phyloP scores from a whole-genome alignment of 2,797 vertebrate species.

The Esox lucius region DNA sequence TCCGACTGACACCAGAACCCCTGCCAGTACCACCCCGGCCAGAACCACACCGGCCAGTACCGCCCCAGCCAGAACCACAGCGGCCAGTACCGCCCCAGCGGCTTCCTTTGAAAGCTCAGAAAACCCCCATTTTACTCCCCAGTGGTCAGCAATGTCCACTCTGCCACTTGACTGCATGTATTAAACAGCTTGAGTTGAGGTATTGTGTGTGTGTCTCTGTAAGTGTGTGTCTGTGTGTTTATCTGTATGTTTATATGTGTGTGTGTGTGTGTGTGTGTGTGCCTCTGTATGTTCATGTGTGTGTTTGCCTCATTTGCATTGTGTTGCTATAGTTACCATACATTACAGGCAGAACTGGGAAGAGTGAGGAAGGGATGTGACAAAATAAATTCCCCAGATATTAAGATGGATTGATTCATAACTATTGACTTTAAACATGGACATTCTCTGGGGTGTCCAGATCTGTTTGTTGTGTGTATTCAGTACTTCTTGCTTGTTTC shows the following conservation, averaged over 20 bases:
- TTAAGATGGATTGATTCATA: background rate
- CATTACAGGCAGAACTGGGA: conserved; percentile 21
- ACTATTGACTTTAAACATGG: too few relatives aligned
- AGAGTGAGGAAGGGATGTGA: conserved; percentile 5
- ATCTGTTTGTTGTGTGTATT: background rate
- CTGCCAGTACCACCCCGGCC: conserved; percentile 59
- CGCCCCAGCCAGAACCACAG: conserved; percentile 60
- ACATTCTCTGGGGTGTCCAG: background rate
- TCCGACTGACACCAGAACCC: conserved; percentile 55
- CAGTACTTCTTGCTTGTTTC: background rate
- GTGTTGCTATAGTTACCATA: conserved; percentile 42
- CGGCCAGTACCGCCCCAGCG: conserved; percentile 65
- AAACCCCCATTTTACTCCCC: conserved; percentile 58
- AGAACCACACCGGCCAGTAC: conserved; percentile 61
- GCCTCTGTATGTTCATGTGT: background rate
- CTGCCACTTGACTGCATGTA: conserved; percentile 55
- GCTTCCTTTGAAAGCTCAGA: conserved; percentile 37
- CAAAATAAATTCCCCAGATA: background rate
- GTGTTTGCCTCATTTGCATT: conserved; percentile 32
- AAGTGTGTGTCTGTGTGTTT: background rate
- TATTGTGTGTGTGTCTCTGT: background rate
- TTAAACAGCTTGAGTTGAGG: conserved; percentile 42
- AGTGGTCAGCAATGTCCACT: conserved; percentile 71
- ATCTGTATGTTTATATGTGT: background rate
- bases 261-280: conserved; percentile 5